These are phyloP conservation scores for Eumacrocentrus americanus DNA, from an alignment of 2,888 invertebrate genomes.

Conservation along the genomic window DNA sequence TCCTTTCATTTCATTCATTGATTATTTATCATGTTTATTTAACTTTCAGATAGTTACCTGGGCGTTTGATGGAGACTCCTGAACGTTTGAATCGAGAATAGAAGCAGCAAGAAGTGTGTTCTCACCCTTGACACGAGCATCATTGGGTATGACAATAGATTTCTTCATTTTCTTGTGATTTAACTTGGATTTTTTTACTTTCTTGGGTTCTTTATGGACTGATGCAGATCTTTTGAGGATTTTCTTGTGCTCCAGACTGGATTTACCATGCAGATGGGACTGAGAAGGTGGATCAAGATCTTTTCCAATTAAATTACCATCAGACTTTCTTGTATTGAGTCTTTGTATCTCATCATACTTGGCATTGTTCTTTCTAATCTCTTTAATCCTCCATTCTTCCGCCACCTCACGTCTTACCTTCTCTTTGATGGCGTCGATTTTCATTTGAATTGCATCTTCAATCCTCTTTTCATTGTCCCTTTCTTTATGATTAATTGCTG, in stretches of 20 bases:
- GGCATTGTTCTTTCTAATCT: slow-evolving; percentile 48
- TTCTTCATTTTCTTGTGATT: slow-evolving; percentile 25
- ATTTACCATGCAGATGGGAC: background rate
- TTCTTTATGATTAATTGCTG: background rate
- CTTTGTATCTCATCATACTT: slow-evolving; percentile 46
- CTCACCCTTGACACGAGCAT: slow-evolving; percentile 30
- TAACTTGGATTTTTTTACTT: slow-evolving; percentile 26
- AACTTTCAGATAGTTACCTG: background rate
- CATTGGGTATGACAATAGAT: slow-evolving; percentile 33
- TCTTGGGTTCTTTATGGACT: slow-evolving; percentile 33
- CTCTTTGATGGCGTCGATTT: slow-evolving; percentile 58
- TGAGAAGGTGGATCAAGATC: background rate
- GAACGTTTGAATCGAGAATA: background rate
- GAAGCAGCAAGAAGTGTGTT: slow-evolving; percentile 31
- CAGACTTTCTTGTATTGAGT: too few species aligned
- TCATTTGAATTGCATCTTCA: slow-evolving; percentile 55
- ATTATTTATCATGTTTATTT: too few species aligned
- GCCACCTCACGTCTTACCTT: slow-evolving; percentile 58
- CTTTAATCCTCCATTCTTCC: slow-evolving; percentile 37
- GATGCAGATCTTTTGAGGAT: slow-evolving; percentile 12
- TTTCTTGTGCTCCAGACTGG: background rate
- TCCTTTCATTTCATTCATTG: background rate
- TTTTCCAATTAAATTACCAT: too few species aligned
- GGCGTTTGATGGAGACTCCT: background rate
- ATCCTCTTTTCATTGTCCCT: slow-evolving; percentile 47